These are phyloP conservation scores for Pogonomyrmex barbatus DNA, from an alignment of 1,140 invertebrate species.

Conservation along the genomic window DNA sequence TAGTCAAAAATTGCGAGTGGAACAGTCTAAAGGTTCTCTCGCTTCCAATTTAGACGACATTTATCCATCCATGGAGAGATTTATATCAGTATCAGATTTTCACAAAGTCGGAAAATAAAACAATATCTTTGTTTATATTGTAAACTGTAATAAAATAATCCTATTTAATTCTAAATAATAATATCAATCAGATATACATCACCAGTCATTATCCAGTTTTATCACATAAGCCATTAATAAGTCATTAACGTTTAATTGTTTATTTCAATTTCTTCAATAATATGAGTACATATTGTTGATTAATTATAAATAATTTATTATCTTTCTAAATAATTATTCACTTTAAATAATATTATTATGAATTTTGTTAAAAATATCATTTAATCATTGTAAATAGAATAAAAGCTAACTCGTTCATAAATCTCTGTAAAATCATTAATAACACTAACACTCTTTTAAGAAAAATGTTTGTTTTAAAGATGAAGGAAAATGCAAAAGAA, in stretches of 20 bases:
- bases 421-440: not conserved
- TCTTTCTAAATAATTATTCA: not conserved
- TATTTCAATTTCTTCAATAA: not conserved
- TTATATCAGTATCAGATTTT: not conserved
- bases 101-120: not conserved
- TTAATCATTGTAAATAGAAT: not conserved
- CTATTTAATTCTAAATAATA: not conserved
- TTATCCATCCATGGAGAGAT: not conserved
- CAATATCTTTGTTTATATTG: not conserved
- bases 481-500: not conserved
- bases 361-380: not conserved
- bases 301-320: not conserved
- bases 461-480: not conserved
- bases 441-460: not conserved
- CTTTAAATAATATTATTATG: not conserved
- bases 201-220: too few species aligned
- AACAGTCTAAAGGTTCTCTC: not conserved
- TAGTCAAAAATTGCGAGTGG: conserved; percentile 6
- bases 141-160: not conserved
- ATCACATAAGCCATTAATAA: too few species aligned
- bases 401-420: not conserved
- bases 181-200: not conserved
- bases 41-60: not conserved
- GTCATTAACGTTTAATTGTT: not conserved
- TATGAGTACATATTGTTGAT: not conserved